These are phyloP conservation scores for Balanococcus diminutus DNA, from an alignment of 2,888 invertebrate species.

Conservation along the genomic window DNA sequence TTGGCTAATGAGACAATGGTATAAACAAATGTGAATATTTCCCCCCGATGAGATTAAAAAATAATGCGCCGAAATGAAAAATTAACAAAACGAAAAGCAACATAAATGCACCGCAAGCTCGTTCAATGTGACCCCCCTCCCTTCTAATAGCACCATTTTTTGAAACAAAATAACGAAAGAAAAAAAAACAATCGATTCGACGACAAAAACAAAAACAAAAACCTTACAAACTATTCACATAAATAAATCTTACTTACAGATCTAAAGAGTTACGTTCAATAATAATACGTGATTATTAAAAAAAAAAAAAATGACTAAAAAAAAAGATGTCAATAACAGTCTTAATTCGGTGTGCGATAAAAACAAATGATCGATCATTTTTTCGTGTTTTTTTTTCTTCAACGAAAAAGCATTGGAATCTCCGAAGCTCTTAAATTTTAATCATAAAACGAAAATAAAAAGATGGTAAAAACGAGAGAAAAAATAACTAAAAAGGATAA, in stretches of 20 bases:
- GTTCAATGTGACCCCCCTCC: too few relatives aligned
- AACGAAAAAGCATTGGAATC: not conserved
- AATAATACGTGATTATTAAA: constrained; percentile 11
- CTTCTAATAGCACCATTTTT: not conserved
- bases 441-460: constrained; percentile 4
- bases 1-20: not conserved
- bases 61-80: not conserved
- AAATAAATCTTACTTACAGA: not conserved
- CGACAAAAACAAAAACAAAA: not conserved
- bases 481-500: constrained; percentile 29
- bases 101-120: not conserved
- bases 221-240: not conserved
- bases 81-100: not conserved
- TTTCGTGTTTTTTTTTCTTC: not conserved
- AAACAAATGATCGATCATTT: not conserved
- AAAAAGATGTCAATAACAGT: constrained; percentile 21
- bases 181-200: not conserved
- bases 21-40: not conserved
- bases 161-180: not conserved
- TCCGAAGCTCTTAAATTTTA: not conserved
- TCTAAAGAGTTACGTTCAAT: not conserved
- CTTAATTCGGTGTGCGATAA: not conserved
- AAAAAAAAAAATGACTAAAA: constrained; percentile 26
- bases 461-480: not conserved
- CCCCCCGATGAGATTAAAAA: not conserved